Base-by-base conservation (phyloP, 2,888 invertebrate genomes). In the Himalopsyche kuldschensis region DNA sequence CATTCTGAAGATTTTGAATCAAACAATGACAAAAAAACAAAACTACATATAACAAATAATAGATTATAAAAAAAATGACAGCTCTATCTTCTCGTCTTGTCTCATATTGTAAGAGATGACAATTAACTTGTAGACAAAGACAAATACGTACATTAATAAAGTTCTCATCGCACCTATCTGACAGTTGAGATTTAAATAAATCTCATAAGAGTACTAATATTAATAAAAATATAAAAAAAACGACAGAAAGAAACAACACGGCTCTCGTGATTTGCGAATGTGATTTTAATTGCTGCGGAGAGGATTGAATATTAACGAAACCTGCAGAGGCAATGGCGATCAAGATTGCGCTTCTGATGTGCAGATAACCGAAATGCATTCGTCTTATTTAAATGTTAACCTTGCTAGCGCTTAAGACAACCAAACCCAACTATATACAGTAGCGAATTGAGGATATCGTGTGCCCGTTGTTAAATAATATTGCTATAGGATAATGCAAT, bases 351-450 rank as follows among this genome's bases (percentile, higher is more conserved):
- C 20, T 27, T 15, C 24, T 69, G 69, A 69, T 69, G 69, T 69
- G 32, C 69, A 75, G 79, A 77, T 47, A 80, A 79, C 79, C 41
- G 75, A 77, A 78, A 75, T 79, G 79, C 79, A 83, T 83, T 83
- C 83, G 82, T 82, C 82, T 82, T 82, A 79, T 79, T 82, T 69
- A 82, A 82, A 82, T 82, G 78, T 75, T 78, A 78, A 46, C 82
- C 82, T 46, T 78, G 81, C 69, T 15, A 15, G 27, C 17, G 48
- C 15, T 10, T 27, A 69, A 69, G 69, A 69, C 27, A 27, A 69
- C 69, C 15, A 27, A 69, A 69, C 69, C 69, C 69, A 69, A 27
- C 69, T 30, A 69, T 30, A 30, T 3, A 27, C 69, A 69, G 69
- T 10, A 15, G 11, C 30, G 27, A 4, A 69, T 11, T 24, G 24